Evolutionary conservation across 1,140 invertebrate genomes (phyloP), one percentile per base, ranked within the genome.

Genomic region (Apis cerana): DNA sequence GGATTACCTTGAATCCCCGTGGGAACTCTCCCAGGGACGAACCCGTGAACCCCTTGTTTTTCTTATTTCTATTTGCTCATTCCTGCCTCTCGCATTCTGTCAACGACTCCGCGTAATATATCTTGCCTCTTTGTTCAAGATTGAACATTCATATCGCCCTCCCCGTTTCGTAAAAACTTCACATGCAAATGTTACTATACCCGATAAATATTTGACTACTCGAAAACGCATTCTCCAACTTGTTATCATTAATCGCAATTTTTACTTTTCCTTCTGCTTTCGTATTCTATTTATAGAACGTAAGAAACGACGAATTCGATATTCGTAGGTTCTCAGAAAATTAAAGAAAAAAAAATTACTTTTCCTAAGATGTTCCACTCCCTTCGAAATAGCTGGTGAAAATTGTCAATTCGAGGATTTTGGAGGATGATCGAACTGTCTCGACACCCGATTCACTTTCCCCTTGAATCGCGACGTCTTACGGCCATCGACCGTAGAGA

Each of bases 1-100:
- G 84, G 75, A 88, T 89, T 88, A 86, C 75, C 52, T n/a, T 13
- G 56, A 78, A 88, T 88, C 85, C 71, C 56, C 64, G 69, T 80
- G 84, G 19, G 84, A 88, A 67, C 65, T 86, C 43, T 15, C 50
- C 50, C 56, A 50, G 33, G 27, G 52, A 7, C 33, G 33, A 33
- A 33, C 33, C 48, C 33, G 65, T 19, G 19, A 19, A 74, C 70
- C 27, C 43, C 15, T 50, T 70, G 52, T 78, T 68, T 52, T 33
- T 54, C 56, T 13, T 59, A 58, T 33, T 61, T 52, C 72, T 23
- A 1, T 13, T 69, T 68, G 27, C 52, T 50, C 48, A 19, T 54
- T 9, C 48, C 43, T 21, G 33, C 33, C 54, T 23, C n/a, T 59
- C 3, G 11, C 8, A 43, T 15, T 12, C 13, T 62, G 17, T 50